These are phyloP conservation scores for Syngnathus acus DNA, from an alignment of 2,797 vertebrate species.

Conservation along the genomic window DNA sequence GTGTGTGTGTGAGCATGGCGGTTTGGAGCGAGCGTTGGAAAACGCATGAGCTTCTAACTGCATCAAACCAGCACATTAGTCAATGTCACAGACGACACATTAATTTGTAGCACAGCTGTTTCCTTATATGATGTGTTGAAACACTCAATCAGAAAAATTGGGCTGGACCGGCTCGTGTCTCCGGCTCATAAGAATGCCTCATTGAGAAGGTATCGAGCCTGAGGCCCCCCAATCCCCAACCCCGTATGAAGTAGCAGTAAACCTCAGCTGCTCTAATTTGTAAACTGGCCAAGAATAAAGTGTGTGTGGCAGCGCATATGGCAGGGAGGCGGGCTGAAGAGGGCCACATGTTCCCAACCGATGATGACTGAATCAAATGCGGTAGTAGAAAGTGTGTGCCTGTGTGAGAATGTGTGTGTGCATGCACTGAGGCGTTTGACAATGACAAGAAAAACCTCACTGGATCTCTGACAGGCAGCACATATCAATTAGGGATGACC, in stretches of 20 bases:
- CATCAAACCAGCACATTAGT: conserved; percentile 66
- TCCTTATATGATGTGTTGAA: conserved; percentile 76
- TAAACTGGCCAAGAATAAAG: conserved; percentile 55
- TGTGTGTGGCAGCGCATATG: conserved; percentile 45
- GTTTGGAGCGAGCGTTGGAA: conserved; percentile 34
- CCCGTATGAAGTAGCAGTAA: conserved; percentile 49
- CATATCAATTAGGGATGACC: conserved; percentile 59
- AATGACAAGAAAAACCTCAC: conserved; percentile 34
- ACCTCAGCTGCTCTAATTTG: conserved; percentile 72
- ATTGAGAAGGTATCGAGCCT: conserved; percentile 50
- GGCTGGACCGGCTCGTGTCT: conserved; percentile 54
- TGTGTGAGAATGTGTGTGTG: neutral
- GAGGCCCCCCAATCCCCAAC: conserved; percentile 19
- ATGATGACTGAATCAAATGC: conserved; percentile 57
- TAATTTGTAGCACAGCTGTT: conserved; percentile 80
- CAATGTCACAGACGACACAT: conserved; percentile 65
- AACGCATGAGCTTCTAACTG: conserved; percentile 28
- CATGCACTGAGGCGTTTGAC: conserved; percentile 36
- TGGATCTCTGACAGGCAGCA: conserved; percentile 45
- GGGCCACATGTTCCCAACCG: conserved; percentile 58
- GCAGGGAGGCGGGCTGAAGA: conserved; percentile 10
- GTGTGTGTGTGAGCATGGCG: conserved; percentile 28
- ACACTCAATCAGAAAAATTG: conserved; percentile 66
- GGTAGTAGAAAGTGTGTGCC: conserved; percentile 36
- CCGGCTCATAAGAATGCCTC: conserved; percentile 55